A percentile compares a stretch with the other conserved stretches of the same genome.
Evolutionary conservation across 2,113 vertebrate genomes (phyloP).

Genomic region (Poeciliopsis retropinna): DNA sequence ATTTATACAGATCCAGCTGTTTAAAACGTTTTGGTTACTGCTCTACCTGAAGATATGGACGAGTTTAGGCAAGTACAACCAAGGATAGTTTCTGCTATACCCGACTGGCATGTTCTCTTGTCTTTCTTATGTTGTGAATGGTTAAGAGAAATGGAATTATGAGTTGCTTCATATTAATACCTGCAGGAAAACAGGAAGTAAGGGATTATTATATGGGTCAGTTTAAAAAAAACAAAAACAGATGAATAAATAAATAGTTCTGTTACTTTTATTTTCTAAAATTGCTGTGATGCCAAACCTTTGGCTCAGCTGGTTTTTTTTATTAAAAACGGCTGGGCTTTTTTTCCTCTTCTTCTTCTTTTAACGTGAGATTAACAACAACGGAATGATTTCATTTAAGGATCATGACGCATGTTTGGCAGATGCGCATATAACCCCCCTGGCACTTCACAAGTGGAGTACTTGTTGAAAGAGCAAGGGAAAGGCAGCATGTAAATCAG

Average conservation of each 20-base stretch:
- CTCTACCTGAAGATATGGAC: background rate
- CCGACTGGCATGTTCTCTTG: no score
- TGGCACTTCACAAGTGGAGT: background rate
- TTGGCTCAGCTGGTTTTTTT: background rate
- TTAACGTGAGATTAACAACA: background rate
- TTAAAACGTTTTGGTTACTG: background rate
- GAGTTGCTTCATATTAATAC: no score
- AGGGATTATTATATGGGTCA: no score
- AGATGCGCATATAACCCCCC: background rate
- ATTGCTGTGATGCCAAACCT: background rate
- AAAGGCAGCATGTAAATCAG: constrained; percentile 7
- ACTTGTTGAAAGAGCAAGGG: background rate
- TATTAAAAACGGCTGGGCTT: background rate
- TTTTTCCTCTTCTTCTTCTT: background rate
- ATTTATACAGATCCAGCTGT: no score
- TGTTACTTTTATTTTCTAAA: background rate
- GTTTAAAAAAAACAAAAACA: background rate
- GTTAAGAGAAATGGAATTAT: no score
- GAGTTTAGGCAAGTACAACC: no score
- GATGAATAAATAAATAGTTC: background rate
- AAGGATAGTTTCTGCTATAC: no score
- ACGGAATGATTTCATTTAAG: background rate
- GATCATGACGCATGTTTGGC: background rate
- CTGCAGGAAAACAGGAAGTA: no score
- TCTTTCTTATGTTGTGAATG: no score